phyloP scores from a whole-genome alignment of 2,888 invertebrate genomes.

The Villa cingulata region DNA sequence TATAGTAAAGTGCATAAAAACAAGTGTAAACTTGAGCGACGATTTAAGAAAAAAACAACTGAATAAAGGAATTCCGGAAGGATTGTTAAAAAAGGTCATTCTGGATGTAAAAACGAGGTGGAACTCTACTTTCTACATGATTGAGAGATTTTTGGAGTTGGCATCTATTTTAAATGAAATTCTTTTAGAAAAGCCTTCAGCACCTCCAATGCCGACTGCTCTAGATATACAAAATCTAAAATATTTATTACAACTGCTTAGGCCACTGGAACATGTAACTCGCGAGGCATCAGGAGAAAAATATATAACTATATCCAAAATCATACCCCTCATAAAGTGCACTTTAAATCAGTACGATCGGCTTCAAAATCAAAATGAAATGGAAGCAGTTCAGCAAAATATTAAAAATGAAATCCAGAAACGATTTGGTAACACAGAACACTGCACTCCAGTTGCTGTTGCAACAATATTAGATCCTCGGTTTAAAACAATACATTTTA shows the following conservation, averaged over 20 bases:
- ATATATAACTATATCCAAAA: too few species aligned
- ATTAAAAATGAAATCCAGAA: background rate
- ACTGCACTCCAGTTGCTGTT: background rate
- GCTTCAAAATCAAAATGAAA: background rate
- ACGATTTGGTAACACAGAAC: background rate
- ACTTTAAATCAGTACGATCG: too few species aligned
- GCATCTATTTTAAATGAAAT: too few species aligned
- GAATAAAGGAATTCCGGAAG: background rate
- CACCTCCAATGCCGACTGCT: background rate
- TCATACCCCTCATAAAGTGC: background rate
- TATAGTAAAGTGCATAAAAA: conserved; percentile 16
- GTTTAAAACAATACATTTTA: background rate
- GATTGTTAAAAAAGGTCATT: conserved; percentile 9
- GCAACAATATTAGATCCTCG: background rate
- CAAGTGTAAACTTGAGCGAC: conserved; percentile 4
- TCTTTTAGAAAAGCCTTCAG: background rate
- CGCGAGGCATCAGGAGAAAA: too few species aligned
- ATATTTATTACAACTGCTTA: background rate
- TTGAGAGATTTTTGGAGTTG: too few species aligned
- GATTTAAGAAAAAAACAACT: conserved; percentile 8
- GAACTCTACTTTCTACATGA: too few species aligned
- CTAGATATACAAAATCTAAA: background rate
- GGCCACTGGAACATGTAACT: too few species aligned
- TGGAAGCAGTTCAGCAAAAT: background rate
- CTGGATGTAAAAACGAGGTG: conserved; percentile 13